Percentiles rank a stretch among this genome's conserved stretches.
Evolutionary conservation across 2,888 invertebrate genomes (phyloP).

Genomic region (Andrena haemorrhoa): DNA sequence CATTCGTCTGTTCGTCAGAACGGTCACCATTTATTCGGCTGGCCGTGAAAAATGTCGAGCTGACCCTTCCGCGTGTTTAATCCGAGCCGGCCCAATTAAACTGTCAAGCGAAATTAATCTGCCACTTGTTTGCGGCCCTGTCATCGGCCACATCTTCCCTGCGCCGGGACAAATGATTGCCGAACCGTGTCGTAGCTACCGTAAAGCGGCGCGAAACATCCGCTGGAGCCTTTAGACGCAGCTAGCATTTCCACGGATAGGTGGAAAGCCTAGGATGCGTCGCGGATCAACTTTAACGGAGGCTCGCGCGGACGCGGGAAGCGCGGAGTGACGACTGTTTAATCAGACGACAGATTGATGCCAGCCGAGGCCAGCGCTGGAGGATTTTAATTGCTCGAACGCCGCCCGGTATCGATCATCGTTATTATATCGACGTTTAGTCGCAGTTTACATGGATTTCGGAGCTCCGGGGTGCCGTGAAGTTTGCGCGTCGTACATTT

Average conservation of each 20-base stretch:
- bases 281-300: background rate
- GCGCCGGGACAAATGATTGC: slow-evolving; percentile 11
- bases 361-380: background rate
- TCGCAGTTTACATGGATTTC: slow-evolving; percentile 60
- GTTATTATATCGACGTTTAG: slow-evolving; percentile 65
- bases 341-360: too few relatives aligned
- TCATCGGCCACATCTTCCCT: slow-evolving; percentile 59
- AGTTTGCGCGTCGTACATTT: slow-evolving; percentile 71
- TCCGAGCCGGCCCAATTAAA: slow-evolving; percentile 68
- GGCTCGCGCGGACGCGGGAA: too few relatives aligned
- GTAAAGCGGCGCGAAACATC: background rate
- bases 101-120: slow-evolving; percentile 72
- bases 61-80: slow-evolving; percentile 66
- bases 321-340: too few relatives aligned
- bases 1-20: slow-evolving; percentile 66
- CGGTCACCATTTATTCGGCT: slow-evolving; percentile 67
- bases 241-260: background rate
- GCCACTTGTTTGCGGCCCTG: slow-evolving; percentile 71
- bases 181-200: background rate
- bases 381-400: slow-evolving; percentile 32
- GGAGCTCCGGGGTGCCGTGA: slow-evolving; percentile 56
- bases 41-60: slow-evolving; percentile 72
- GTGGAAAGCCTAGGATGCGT: too few relatives aligned
- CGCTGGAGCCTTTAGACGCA: too few relatives aligned
- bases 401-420: slow-evolving; percentile 64